phyloP scores from a whole-genome alignment of 2,797 vertebrate genomes.

The Ceryle rudis region DNA sequence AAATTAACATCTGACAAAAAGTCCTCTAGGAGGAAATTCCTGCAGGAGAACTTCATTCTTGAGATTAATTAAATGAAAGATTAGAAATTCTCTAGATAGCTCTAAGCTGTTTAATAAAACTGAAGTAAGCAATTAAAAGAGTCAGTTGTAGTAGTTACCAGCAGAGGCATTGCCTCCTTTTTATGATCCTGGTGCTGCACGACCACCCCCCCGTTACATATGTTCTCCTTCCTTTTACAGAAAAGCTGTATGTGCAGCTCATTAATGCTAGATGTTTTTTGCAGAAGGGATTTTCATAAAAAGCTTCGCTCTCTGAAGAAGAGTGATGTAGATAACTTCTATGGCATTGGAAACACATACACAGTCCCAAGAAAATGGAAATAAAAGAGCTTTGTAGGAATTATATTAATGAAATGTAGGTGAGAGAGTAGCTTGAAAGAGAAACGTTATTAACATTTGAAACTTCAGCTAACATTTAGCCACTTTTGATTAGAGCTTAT shows the following conservation, averaged over 20 bases:
- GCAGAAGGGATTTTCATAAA: background rate
- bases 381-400: slow-evolving; percentile 24
- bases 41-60: slow-evolving; percentile 59
- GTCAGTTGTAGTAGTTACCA: slow-evolving; percentile 7
- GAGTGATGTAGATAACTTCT: background rate
- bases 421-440: slow-evolving; percentile 25
- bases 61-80: slow-evolving; percentile 70
- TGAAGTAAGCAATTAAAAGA: slow-evolving; percentile 65
- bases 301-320: background rate
- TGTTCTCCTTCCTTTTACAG: background rate
- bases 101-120: slow-evolving; percentile 64
- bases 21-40: slow-evolving; percentile 49
- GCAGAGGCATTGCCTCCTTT: background rate
- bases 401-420: slow-evolving; percentile 20
- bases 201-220: background rate
- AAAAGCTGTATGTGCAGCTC: background rate
- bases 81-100: slow-evolving; percentile 66
- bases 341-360: background rate
- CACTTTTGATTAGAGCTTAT: background rate
- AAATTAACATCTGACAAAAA: slow-evolving; percentile 31
- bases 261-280: background rate
- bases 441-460: slow-evolving; percentile 6
- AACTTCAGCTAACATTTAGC: background rate
- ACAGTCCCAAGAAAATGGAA: slow-evolving; percentile 17
- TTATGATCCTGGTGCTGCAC: background rate